phyloP scores from a whole-genome alignment of 2,888 invertebrate species.

The Heliothis peltigera region DNA sequence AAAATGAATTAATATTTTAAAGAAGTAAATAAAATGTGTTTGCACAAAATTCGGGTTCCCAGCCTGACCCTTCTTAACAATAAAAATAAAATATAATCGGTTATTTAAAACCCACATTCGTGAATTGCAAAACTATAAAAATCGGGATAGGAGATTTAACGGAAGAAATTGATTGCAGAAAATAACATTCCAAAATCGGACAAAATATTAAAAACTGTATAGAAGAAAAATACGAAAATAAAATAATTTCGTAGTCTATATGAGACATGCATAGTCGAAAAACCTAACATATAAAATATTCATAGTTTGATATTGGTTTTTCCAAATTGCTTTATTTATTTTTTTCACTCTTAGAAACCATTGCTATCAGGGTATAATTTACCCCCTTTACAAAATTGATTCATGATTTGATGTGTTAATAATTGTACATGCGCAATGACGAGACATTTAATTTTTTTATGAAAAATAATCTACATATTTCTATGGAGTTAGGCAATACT shows the following conservation, averaged over 20 bases:
- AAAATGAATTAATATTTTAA: constrained; percentile 21
- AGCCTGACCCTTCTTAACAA: constrained; percentile 8
- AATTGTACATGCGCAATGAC: no score
- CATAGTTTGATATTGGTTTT: no score
- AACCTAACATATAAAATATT: constrained; percentile 52
- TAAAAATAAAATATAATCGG: constrained; percentile 9
- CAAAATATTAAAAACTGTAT: constrained; percentile 42
- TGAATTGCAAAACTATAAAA: constrained; percentile 14
- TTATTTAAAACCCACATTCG: constrained; percentile 27
- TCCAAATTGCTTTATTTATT: no score
- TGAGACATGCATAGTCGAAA: constrained; percentile 31
- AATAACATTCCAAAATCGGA: constrained; percentile 62
- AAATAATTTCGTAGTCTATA: constrained; percentile 13
- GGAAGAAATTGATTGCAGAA: constrained; percentile 39
- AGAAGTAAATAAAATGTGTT: constrained; percentile 38
- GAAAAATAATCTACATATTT: not conserved
- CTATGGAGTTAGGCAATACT: not conserved
- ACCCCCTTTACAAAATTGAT: no score
- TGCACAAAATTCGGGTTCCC: constrained; percentile 38
- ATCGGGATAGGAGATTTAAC: constrained; percentile 6
- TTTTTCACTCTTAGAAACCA: no score
- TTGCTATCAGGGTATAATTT: no score
- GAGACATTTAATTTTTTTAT: no score
- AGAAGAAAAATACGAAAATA: constrained; percentile 28
- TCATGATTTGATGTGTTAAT: no score